phyloP scores from a whole-genome alignment of 2,888 invertebrate genomes.

The Ophion ventricosus region DNA sequence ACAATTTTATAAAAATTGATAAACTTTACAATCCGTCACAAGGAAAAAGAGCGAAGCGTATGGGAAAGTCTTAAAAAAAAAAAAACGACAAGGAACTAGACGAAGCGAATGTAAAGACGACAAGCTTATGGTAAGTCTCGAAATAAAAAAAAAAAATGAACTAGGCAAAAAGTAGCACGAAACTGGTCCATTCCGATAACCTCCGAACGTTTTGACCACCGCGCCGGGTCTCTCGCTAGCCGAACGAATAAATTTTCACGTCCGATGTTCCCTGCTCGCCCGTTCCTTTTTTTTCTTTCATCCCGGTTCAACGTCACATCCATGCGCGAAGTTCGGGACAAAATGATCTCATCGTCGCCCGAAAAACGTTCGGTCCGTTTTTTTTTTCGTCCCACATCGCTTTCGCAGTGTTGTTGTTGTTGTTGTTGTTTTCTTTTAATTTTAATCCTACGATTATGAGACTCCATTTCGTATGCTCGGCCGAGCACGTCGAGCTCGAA shows the following conservation, averaged over 20 bases:
- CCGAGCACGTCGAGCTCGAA: conserved; percentile 41
- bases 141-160: neutral
- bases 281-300: neutral
- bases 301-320: neutral
- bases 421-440: neutral
- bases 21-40: too few relatives aligned
- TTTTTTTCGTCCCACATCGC: neutral
- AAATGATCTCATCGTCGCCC: neutral
- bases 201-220: neutral
- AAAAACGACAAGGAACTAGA: too few relatives aligned
- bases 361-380: neutral
- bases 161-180: neutral
- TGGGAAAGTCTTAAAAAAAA: too few relatives aligned
- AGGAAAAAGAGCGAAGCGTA: too few relatives aligned
- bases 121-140: too few relatives aligned
- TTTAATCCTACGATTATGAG: neutral
- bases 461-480: conserved; percentile 48
- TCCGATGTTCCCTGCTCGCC: neutral
- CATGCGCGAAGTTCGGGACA: neutral
- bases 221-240: too few relatives aligned
- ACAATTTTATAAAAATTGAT: too few relatives aligned
- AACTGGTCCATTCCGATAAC: neutral
- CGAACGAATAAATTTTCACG: neutral
- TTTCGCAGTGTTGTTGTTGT: neutral
- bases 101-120: too few relatives aligned